Conservation (phyloP, 2,113 vertebrate species). For the Bagarius yarrelli region DNA sequence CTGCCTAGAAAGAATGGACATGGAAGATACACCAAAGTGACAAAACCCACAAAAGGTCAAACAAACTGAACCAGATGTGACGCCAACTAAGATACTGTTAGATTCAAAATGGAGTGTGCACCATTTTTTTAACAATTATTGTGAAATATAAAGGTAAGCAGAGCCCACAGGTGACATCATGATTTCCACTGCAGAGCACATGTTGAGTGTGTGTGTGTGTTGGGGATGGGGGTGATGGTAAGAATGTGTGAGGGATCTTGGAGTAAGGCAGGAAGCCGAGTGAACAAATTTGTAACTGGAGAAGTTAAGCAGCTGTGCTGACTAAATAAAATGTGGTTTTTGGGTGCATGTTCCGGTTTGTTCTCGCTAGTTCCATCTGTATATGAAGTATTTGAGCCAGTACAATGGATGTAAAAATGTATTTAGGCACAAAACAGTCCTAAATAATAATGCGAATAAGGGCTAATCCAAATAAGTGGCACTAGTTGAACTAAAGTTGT, state of each 20-base stretch:
- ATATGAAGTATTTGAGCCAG: background rate
- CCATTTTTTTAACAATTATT: constrained; percentile 68
- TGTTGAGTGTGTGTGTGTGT: too few relatives aligned
- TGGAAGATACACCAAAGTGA: constrained; percentile 65
- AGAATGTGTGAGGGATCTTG: constrained; percentile 64
- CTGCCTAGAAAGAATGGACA: constrained; percentile 42
- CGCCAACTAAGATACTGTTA: constrained; percentile 42
- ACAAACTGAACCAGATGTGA: constrained; percentile 73
- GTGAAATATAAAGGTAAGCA: constrained; percentile 58
- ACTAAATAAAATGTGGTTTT: constrained; percentile 55
- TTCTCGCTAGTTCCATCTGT: background rate
- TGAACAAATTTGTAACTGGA: constrained; percentile 70
- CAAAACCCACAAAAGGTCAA: constrained; percentile 65
- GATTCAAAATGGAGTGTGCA: constrained; percentile 51
- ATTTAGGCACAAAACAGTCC: background rate
- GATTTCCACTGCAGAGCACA: constrained; percentile 64
- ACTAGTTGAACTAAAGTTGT: background rate
- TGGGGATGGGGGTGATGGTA: constrained; percentile 60
- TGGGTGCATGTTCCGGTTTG: constrained; percentile 1
- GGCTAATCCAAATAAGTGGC: background rate
- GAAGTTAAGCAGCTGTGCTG: constrained; percentile 71
- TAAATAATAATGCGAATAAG: background rate
- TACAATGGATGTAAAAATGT: background rate
- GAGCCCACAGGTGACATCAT: constrained; percentile 69
- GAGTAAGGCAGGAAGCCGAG: constrained; percentile 68